Conservation (phyloP, 2,113 vertebrate genomes). For the Erythrolamprus reginae region DNA sequence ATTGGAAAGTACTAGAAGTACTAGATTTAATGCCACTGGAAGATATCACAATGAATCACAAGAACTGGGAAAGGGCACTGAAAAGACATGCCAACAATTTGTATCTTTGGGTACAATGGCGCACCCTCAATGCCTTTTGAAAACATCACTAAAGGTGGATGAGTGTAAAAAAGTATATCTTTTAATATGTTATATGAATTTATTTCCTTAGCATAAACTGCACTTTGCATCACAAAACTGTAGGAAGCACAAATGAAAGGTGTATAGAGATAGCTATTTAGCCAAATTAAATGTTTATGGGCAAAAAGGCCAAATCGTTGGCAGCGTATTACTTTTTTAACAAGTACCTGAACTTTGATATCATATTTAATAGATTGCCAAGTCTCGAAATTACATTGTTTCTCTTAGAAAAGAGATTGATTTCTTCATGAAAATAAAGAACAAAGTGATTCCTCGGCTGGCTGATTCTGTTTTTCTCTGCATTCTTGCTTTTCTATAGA, state of each 20-base stretch:
- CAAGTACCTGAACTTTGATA: neutral
- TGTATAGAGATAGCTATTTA: neutral
- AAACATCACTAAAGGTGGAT: no score
- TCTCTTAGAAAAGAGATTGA: neutral
- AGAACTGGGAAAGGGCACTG: neutral
- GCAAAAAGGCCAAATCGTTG: neutral
- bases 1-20: neutral
- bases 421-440: neutral
- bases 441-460: neutral
- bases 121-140: neutral
- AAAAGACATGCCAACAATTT: neutral
- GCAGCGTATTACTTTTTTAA: neutral
- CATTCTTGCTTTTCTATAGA: neutral
- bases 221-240: neutral
- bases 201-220: neutral
- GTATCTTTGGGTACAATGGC: neutral
- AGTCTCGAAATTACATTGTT: neutral
- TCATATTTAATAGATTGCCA: neutral
- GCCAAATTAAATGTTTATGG: neutral
- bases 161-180: no score
- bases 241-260: neutral
- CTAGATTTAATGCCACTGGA: neutral
- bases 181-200: neutral
- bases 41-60: neutral
- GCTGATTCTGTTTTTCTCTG: neutral